Conservation (phyloP, 2,113 vertebrate species). For the Pipa parva region DNA sequence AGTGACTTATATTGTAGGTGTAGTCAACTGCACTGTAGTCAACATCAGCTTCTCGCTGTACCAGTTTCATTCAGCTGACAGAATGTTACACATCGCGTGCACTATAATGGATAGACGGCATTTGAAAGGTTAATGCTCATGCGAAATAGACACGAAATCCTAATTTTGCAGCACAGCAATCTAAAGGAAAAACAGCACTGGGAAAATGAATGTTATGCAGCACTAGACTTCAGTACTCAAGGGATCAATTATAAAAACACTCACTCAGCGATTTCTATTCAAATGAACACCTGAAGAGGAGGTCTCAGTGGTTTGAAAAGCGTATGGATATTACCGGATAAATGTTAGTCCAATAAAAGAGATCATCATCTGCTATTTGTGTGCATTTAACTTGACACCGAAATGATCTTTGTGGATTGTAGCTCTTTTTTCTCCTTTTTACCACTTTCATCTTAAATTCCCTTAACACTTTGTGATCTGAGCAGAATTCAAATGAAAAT, state of each 20-base stretch:
- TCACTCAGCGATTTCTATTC: slow-evolving; percentile 86
- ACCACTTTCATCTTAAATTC: slow-evolving; percentile 63
- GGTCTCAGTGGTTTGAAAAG: slow-evolving; percentile 77
- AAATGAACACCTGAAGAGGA: slow-evolving; percentile 89
- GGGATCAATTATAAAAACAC: slow-evolving; percentile 90
- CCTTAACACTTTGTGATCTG: slow-evolving; percentile 69
- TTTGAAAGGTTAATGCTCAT: slow-evolving; percentile 70
- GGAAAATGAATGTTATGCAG: slow-evolving; percentile 78
- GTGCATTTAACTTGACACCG: slow-evolving; percentile 80
- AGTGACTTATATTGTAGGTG: no score
- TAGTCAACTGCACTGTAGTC: no score
- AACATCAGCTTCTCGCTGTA: no score
- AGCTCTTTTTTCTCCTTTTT: slow-evolving; percentile 49
- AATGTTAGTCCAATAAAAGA: slow-evolving; percentile 81
- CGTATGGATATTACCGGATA: slow-evolving; percentile 81
- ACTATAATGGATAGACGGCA: slow-evolving; percentile 51
- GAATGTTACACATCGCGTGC: no score
- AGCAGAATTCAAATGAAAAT: slow-evolving; percentile 41
- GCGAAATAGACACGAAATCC: slow-evolving; percentile 72
- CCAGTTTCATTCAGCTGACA: no score
- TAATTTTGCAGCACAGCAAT: slow-evolving; percentile 80
- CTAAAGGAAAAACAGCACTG: slow-evolving; percentile 66
- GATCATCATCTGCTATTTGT: slow-evolving; percentile 80
- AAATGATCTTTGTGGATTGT: slow-evolving; percentile 73
- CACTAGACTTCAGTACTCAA: slow-evolving; percentile 73